phyloP scores from a whole-genome alignment of 2,888 invertebrate genomes.

The Trissolcus brochymenae region DNA sequence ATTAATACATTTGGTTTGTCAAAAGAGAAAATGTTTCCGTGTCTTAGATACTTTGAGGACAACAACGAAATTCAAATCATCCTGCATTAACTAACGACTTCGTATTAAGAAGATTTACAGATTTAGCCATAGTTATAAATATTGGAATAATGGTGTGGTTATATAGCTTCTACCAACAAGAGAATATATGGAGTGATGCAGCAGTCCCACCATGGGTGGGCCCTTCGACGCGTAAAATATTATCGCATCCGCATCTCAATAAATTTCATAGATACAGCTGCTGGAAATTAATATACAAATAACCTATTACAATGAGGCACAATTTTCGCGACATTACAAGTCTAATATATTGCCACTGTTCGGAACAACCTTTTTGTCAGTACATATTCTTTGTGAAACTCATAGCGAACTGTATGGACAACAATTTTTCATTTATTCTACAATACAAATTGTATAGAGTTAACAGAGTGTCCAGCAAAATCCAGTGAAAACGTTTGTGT shows the following conservation, averaged over 20 bases:
- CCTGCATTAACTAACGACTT: conserved; percentile 64
- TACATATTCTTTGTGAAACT: no score
- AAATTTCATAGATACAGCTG: conserved; percentile 70
- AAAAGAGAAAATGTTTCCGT: no score
- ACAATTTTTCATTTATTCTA: no score
- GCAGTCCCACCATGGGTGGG: conserved; percentile 63
- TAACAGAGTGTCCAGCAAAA: no score
- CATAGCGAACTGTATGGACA: no score
- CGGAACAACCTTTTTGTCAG: no score
- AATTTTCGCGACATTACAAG: conserved; percentile 53
- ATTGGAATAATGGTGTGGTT: conserved; percentile 72
- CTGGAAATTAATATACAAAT: conserved; percentile 70
- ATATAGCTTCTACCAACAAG: conserved; percentile 63
- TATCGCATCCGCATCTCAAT: conserved; percentile 71
- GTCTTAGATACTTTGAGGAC: no score
- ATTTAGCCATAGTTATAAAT: conserved; percentile 68
- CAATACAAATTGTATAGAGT: no score
- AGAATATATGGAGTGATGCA: conserved; percentile 72
- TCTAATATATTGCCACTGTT: no score
- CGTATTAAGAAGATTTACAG: conserved; percentile 73
- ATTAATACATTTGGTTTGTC: no score
- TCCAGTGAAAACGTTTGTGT: no score
- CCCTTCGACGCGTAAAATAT: conserved; percentile 70
- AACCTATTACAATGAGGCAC: conserved; percentile 47
- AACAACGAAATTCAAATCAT: no score